A percentile compares a stretch with the other conserved stretches of the same genome.
These are phyloP conservation scores for Micromussa lordhowensis DNA, from an alignment of 92 coral and sea anemone species.

Conservation along the genomic window DNA sequence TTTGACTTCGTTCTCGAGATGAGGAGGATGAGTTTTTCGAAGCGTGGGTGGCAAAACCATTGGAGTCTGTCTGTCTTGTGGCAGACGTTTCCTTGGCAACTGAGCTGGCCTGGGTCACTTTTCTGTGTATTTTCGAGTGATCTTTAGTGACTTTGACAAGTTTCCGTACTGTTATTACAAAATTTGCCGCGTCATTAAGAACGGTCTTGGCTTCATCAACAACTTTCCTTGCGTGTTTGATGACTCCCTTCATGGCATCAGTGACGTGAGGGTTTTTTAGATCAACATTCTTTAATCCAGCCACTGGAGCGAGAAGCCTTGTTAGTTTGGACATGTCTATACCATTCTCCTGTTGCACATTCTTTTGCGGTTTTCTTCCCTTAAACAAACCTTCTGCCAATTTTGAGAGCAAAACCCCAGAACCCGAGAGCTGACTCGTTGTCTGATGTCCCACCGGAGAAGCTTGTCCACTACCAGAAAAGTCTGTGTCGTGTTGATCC, in stretches of 20 bases:
- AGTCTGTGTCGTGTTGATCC: background rate
- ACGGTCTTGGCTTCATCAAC: slow-evolving; percentile 79
- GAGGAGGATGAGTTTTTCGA: background rate
- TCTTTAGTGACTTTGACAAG: slow-evolving; percentile 58
- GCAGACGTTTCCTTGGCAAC: slow-evolving; percentile 16
- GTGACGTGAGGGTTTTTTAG: slow-evolving; percentile 59
- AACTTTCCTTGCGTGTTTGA: slow-evolving; percentile 71
- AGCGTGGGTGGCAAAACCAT: background rate
- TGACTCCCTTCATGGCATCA: slow-evolving; percentile 64
- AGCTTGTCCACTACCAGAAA: background rate
- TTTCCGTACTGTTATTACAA: slow-evolving; percentile 66
- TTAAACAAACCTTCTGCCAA: background rate
- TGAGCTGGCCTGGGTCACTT: background rate
- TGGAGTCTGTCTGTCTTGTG: background rate
- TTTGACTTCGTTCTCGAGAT: background rate
- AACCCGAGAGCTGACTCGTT: background rate
- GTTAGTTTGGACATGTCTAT: slow-evolving; percentile 6
- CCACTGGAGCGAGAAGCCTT: slow-evolving; percentile 53
- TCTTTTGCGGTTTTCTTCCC: background rate
- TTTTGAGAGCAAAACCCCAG: background rate
- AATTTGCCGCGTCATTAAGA: slow-evolving; percentile 70
- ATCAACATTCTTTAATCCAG: slow-evolving; percentile 56
- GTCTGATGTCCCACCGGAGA: background rate
- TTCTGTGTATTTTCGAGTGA: slow-evolving; percentile 1
- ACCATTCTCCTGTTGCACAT: background rate